Evolutionary conservation across 1,140 invertebrate species (phyloP), one percentile per base, ranked within the genome.

Genomic region (Pectinophora gossypiella): DNA sequence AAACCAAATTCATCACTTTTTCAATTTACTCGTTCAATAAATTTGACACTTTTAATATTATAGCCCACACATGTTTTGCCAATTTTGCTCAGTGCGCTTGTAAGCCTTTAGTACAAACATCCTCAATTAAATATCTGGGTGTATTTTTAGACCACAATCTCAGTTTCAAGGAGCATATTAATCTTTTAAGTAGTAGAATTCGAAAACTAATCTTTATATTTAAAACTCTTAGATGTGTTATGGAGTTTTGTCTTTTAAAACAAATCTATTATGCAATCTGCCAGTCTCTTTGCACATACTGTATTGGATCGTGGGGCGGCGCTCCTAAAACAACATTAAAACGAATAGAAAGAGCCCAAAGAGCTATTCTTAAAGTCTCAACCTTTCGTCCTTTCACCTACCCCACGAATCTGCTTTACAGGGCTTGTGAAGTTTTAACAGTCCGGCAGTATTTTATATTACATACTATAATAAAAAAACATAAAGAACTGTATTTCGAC

Each of bases 61-160:
- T 19, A 19, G 42, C 42, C 5, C 42, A 44, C n/a, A 44, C 18
- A 5, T 44, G 15, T 20, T 44, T n/a, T n/a, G n/a, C 15, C 5
- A 19, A 19, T 19, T 5, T 5, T 20, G 6, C 19, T 16, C 4
- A 44, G 6, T 44, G 42, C 13, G 3, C 4, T 3, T 44, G 42
- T 44, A 18, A 6, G 16, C 15, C 18, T 19, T 20, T 44, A 44
- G 19, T 3, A 19, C 15, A n/a, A 19, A 19, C 19, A n/a, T 2
- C 42, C 5, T 6, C 42, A 3, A 47, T 47, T 3, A 47, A 47
- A 23, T 47, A 47, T 47, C 23, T 47, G 2, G 45, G 45, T 16
- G 21, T 47, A 6, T 20, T 47, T 2, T 7, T 47, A 7, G 45
- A 47, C 21, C 13, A 23, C 2, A 47, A 22, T 23, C 21, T 47